Base-by-base conservation (phyloP, 2,888 invertebrate genomes). In the Cataglyphis cursor region DNA sequence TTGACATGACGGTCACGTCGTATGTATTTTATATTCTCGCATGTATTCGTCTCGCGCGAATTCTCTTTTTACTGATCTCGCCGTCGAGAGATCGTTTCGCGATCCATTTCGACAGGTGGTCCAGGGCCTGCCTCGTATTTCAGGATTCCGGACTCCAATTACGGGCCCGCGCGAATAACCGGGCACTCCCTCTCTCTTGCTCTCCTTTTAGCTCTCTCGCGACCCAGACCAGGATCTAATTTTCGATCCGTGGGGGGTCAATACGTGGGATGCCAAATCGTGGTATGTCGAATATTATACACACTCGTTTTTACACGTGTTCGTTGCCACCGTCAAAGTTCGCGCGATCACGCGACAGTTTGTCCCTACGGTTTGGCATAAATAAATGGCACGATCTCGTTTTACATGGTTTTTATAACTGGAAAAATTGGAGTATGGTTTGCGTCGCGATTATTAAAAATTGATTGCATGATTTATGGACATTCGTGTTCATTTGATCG, bases 141-240 rank as follows among this genome's bases (percentile, higher is more conserved):
- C 87, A 84, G 84, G 85, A 84, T 85, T 88, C 89, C 85, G 87
- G 87, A 87, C 86, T 88, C 82, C 88, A 88, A 91, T 92, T 92
- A 92, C 87, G 81, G 81, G 81, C 72, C 70, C 82, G 48, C 84
- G 82, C 85, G 85, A 90, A 91, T 89, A 91, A 92, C 87, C 85
- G 83, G 44, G 61, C 74, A 72, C 64, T 54, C 68, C 61, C 44
- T 51, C 48, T 64, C 73, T 51, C 66, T 51, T 24, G 59, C 21
- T 54, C 35, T 59, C 66, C 51, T 38, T 59, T 62, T 21, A 18
- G 74, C 68, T 44, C 8, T 15, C 62, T 65, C 62, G 81, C 54
- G 41, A 21, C 61, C 18, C 41, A 65, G 15, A 41, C 64, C n/a
- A 51, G 81, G 76, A 82, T 66, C 85, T 85, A 90, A 78, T 85